These are phyloP conservation scores for Drosophila cardini DNA, from an alignment of 1,140 invertebrate species.

Conservation along the genomic window DNA sequence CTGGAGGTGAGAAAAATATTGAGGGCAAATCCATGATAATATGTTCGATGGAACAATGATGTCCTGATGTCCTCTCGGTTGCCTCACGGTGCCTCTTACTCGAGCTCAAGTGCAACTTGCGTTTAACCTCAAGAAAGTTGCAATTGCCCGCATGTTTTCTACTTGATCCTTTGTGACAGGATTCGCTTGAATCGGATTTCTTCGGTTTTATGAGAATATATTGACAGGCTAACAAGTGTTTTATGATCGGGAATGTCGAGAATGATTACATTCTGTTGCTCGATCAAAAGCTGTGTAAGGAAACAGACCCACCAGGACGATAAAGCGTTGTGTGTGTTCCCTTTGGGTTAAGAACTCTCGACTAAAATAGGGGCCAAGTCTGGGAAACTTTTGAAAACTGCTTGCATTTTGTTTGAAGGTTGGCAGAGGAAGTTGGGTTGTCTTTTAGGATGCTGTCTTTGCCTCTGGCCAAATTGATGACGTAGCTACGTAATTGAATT, in stretches of 20 bases:
- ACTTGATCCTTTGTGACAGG: conserved; percentile 37
- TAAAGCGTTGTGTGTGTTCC: conserved; percentile 70
- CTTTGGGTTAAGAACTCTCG: background rate
- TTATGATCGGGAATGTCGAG: conserved; percentile 59
- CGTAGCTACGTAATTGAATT: conserved; percentile 74
- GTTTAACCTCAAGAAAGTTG: conserved; percentile 84
- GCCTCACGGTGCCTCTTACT: conserved; percentile 16
- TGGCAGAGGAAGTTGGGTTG: conserved; percentile 56
- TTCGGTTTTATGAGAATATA: conserved; percentile 47
- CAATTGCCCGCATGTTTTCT: conserved; percentile 76
- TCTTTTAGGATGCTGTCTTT: conserved; percentile 35
- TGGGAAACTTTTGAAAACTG: conserved; percentile 55
- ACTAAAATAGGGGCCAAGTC: conserved; percentile 52
- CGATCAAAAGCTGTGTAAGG: conserved; percentile 64
- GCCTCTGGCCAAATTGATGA: conserved; percentile 51
- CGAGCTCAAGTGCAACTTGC: conserved; percentile 73
- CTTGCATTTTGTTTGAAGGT: conserved; percentile 20
- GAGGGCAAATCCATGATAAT: conserved; percentile 55
- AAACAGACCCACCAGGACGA: conserved; percentile 65
- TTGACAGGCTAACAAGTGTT: conserved; percentile 79
- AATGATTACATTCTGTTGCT: conserved; percentile 42
- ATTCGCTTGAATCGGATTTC: conserved; percentile 45
- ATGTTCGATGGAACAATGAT: conserved; percentile 45
- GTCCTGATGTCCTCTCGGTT: conserved; percentile 11
- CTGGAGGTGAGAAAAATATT: conserved; percentile 83